A percentile compares a stretch with the other conserved stretches of the same genome.
Conservation (phyloP, 2,113 vertebrate genomes). For the Grammomys dolichurus region DNA sequence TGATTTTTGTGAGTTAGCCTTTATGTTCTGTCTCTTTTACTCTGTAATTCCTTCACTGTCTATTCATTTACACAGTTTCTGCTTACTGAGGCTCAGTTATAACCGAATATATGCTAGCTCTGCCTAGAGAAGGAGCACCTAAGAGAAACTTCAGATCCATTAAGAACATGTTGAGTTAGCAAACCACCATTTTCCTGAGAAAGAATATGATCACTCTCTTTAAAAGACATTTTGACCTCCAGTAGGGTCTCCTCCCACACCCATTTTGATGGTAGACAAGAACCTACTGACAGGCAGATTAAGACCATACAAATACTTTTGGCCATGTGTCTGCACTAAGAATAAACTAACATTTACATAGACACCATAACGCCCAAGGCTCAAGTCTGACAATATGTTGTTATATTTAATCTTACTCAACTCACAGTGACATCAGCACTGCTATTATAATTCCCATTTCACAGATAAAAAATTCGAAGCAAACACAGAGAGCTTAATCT, state of each 20-base stretch:
- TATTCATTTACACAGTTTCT: not conserved
- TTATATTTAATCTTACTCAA: not conserved
- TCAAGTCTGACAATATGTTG: not conserved
- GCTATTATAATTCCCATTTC: conserved; percentile 21
- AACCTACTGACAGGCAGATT: conserved; percentile 23
- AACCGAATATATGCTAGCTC: not conserved
- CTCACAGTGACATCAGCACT: not conserved
- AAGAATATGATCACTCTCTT: not conserved
- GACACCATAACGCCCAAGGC: not conserved
- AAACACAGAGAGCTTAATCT: not conserved
- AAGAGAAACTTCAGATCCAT: not conserved
- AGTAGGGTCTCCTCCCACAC: not conserved
- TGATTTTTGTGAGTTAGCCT: not conserved
- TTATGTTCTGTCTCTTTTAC: not conserved
- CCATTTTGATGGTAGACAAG: not conserved
- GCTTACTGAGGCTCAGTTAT: not conserved
- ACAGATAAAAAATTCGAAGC: not conserved
- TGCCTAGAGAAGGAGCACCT: not conserved
- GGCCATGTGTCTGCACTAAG: not conserved
- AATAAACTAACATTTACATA: not conserved
- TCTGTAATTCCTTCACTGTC: not conserved
- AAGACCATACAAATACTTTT: not conserved
- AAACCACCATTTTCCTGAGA: not conserved
- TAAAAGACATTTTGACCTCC: not conserved
- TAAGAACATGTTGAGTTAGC: not conserved